Percentiles rank a stretch among this genome's conserved stretches.
Evolutionary conservation across 2,797 vertebrate genomes (phyloP).

Genomic region (Pampus argenteus): DNA sequence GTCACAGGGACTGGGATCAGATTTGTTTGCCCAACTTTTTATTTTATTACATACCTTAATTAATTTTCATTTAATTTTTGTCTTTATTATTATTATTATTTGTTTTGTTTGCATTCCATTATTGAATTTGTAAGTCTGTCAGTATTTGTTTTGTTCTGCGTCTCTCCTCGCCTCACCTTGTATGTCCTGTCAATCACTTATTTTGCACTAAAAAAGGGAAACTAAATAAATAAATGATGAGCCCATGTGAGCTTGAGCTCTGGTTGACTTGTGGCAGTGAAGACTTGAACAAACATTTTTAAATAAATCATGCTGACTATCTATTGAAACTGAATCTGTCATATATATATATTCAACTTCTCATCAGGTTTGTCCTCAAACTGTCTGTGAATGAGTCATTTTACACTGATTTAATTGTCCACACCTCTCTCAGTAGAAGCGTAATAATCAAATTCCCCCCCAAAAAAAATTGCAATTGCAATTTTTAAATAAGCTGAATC

Average conservation of each 20-base stretch:
- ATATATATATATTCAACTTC: no score
- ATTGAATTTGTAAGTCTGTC: no score
- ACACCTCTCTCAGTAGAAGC: not conserved
- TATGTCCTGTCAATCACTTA: not conserved
- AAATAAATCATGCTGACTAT: not conserved
- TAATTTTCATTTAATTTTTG: no score
- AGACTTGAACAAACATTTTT: not conserved
- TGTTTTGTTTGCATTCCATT: no score
- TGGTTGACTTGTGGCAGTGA: not conserved
- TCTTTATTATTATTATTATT: no score
- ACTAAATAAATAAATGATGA: constrained; percentile 36
- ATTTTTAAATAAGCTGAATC: constrained; percentile 49
- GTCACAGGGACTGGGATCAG: not conserved
- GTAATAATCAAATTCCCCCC: constrained; percentile 31
- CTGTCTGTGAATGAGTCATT: constrained; percentile 39
- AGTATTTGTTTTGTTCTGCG: no score
- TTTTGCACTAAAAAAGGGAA: not conserved
- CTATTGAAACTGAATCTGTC: no score
- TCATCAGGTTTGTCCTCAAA: constrained; percentile 45
- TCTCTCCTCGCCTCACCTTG: not conserved
- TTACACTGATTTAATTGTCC: constrained; percentile 28
- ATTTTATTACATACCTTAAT: no score
- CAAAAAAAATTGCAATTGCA: constrained; percentile 45
- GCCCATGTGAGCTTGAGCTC: constrained; percentile 6
- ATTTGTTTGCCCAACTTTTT: constrained; percentile 4